These are phyloP conservation scores for Dendroctonus ponderosae DNA, from an alignment of 1,140 invertebrate species.

Conservation along the genomic window DNA sequence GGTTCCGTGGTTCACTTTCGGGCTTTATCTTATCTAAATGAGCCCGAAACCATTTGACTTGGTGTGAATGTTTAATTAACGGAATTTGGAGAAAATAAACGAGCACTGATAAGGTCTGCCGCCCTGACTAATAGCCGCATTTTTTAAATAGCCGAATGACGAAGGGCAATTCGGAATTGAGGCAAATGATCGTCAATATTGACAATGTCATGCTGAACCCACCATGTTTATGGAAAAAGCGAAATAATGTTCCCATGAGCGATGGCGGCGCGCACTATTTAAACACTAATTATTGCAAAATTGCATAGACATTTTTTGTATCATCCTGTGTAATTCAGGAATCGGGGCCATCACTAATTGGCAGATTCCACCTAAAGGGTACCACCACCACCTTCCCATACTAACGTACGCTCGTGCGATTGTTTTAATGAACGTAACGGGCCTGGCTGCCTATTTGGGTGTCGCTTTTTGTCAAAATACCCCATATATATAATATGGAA, in stretches of 20 bases:
- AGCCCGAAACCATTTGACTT: constrained; percentile 14
- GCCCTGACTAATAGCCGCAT: constrained; percentile 6
- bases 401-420: not conserved
- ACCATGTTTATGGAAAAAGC: too few relatives aligned
- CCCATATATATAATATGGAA: not conserved
- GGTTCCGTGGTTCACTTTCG: not conserved
- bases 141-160: not conserved
- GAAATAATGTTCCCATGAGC: too few relatives aligned
- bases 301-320: too few relatives aligned
- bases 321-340: too few relatives aligned
- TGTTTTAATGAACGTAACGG: constrained; percentile 3
- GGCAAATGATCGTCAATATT: too few relatives aligned
- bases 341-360: too few relatives aligned
- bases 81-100: constrained; percentile 21
- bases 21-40: constrained; percentile 20
- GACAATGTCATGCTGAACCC: too few relatives aligned
- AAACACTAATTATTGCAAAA: too few relatives aligned
- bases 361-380: too few relatives aligned
- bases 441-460: constrained; percentile 2
- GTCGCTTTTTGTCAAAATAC: not conserved
- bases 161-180: too few relatives aligned
- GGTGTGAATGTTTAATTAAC: constrained; percentile 29
- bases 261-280: too few relatives aligned
- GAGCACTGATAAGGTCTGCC: constrained; percentile 2
- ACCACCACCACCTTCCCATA: too few relatives aligned